A percentile compares a stretch with the other conserved stretches of the same genome.
Conservation (phyloP, 2,797 vertebrate species). For the Microcaecilia unicolor region DNA sequence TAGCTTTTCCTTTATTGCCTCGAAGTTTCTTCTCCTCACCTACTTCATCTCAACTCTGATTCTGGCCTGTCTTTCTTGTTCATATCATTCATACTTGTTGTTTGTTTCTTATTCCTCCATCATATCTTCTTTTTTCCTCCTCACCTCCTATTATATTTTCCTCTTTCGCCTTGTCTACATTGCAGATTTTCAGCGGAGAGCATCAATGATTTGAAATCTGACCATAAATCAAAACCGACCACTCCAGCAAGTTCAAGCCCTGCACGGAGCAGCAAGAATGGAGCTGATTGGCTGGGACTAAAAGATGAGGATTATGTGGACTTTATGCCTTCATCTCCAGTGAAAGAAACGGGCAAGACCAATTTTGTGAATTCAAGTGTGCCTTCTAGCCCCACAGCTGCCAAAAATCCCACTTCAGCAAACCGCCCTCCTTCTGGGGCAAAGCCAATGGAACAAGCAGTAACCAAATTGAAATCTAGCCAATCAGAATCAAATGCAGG, state of each 20-base stretch:
- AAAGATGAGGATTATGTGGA: constrained; percentile 48
- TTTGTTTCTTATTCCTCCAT: too few species aligned
- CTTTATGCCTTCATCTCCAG: not conserved
- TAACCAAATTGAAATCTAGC: constrained; percentile 4
- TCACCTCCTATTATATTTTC: too few species aligned
- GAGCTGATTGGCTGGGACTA: constrained; percentile 73
- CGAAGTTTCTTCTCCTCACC: too few species aligned
- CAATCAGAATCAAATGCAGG: not conserved
- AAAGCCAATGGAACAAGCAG: constrained; percentile 8
- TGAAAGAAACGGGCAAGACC: constrained; percentile 3
- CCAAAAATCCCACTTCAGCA: constrained; percentile 5
- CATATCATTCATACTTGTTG: too few species aligned
- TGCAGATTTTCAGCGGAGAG: constrained; percentile 75
- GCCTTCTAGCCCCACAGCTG: not conserved
- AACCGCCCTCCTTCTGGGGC: constrained; percentile 3
- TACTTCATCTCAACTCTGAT: too few species aligned
- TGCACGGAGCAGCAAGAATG: constrained; percentile 15
- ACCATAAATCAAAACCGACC: constrained; percentile 44
- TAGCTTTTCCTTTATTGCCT: too few species aligned
- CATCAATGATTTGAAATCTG: constrained; percentile 36
- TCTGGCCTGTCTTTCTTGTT: too few species aligned
- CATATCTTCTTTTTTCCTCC: too few species aligned
- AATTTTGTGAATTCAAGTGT: not conserved
- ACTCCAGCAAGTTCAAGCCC: constrained; percentile 10
- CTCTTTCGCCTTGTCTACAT: too few species aligned